phyloP scores from a whole-genome alignment of 1,140 invertebrate species.

The Temnothorax nylanderi region DNA sequence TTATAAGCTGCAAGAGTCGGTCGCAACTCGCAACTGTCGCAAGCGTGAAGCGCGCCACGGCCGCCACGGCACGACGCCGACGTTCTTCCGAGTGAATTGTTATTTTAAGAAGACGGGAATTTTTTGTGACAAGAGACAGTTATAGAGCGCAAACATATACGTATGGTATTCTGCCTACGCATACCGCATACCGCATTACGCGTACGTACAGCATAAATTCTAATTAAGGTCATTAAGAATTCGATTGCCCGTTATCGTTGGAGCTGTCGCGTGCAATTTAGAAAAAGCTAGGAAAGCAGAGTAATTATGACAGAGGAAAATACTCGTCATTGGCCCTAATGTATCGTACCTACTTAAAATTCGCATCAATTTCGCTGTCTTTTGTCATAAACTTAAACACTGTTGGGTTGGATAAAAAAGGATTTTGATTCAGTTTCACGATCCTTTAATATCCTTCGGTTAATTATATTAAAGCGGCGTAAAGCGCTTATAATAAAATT shows the following conservation, averaged over 20 bases:
- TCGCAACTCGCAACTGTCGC: too few relatives aligned
- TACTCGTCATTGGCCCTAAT: background rate
- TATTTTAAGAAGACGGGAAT: background rate
- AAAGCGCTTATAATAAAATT: constrained; percentile 64
- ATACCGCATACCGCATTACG: too few relatives aligned
- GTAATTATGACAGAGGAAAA: background rate
- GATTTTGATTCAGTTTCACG: background rate
- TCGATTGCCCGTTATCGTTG: background rate
- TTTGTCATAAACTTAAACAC: background rate
- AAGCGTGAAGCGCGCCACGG: too few relatives aligned
- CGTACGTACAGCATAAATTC: background rate
- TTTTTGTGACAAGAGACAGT: background rate
- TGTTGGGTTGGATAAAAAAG: background rate
- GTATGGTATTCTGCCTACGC: background rate
- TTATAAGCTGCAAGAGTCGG: background rate
- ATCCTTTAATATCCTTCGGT: too few relatives aligned
- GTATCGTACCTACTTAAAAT: background rate
- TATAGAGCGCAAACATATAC: background rate
- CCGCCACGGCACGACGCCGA: too few relatives aligned
- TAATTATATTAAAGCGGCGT: background rate
- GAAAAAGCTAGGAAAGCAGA: background rate
- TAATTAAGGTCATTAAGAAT: background rate
- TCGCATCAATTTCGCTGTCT: background rate
- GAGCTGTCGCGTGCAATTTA: background rate
- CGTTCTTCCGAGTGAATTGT: background rate